Evolutionary conservation across 2,113 vertebrate genomes (phyloP), one percentile per base, ranked within the genome.

Genomic region (Ariopsis seemanni): DNA sequence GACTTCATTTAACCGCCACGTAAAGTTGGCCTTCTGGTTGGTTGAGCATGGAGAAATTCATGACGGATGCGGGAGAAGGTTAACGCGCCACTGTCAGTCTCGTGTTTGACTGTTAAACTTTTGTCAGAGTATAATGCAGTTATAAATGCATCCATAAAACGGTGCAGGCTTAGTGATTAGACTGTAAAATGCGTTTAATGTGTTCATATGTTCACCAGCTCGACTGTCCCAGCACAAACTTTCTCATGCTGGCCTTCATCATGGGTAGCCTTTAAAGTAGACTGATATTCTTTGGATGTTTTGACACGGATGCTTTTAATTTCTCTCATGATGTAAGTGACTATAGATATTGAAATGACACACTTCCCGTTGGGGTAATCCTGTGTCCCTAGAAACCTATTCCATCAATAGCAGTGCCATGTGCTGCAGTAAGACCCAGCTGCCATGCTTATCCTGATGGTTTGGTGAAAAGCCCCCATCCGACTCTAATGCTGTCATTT

Each of bases 361-460:
- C 34, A 74, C 81, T 86, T 86, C 62, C 87, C 57, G 15, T 17
- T 22, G 14, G 69, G 74, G 53, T 89, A 90, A 89, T 90, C 83
- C 88, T 71, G 30, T 90, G 58, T 62, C n/a, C 55, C 22, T 89
- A 62, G 58, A 85, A 80, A 72, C 67, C 78, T 91, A 88, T 90
- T 91, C 88, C 77, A 85, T 72, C 34, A 88, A 87, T 87, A 90
- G 71, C 65, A 78, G 71, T 53, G 69, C 87, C 82, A 72, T 84
- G 65, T 48, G 82, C 62, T 53, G 60, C 74, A 86, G 20, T 86
- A 83, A 88, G 50, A 86, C 85, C 27, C 34, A 58, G 42, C 69
- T 82, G 85, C 53, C 60, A 55, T 87, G 80, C 80, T 86, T 42
- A 42, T 17, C 17, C 17, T 7, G 2, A 25, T 7, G 7, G 74